Conservation (phyloP, 1,140 invertebrate species). For the Cherax quadricarinatus region DNA sequence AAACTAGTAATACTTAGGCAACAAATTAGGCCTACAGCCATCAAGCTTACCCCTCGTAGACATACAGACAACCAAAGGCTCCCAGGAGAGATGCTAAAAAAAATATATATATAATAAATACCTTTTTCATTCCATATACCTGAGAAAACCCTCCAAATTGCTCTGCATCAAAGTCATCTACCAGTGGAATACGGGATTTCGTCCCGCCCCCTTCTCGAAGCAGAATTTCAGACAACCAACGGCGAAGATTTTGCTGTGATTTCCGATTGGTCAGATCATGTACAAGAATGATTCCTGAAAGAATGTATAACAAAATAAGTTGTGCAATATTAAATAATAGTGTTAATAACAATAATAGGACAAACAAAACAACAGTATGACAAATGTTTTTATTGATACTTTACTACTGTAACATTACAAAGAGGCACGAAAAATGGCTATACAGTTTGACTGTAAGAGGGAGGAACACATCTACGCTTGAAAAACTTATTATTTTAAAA, state of each 20-base stretch:
- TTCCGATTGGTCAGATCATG: constrained; percentile 98
- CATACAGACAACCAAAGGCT: constrained; percentile 15
- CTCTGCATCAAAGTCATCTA: constrained; percentile 63
- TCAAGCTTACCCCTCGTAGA: constrained; percentile 53
- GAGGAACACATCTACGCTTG: no score
- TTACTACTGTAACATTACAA: no score
- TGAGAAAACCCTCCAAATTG: constrained; percentile 64
- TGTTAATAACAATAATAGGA: no score
- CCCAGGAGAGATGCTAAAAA: constrained; percentile 23
- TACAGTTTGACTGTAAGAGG: no score
- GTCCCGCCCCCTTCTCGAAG: constrained; percentile 36
- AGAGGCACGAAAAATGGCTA: no score
- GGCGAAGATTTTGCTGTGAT: constrained; percentile 93
- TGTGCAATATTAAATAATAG: no score
- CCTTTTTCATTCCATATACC: constrained; percentile 68
- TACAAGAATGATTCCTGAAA: constrained; percentile 89
- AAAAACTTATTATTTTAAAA: no score
- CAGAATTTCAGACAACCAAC: constrained; percentile 93
- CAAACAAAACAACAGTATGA: no score
- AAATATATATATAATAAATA: constrained; percentile 46
- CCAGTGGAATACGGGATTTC: constrained; percentile 11
- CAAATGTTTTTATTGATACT: no score
- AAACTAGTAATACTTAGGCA: not conserved
- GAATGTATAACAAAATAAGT: not conserved
- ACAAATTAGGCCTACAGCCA: not conserved